Base-by-base conservation (phyloP, 2,797 vertebrate genomes). In the Coregonus sp. region DNA sequence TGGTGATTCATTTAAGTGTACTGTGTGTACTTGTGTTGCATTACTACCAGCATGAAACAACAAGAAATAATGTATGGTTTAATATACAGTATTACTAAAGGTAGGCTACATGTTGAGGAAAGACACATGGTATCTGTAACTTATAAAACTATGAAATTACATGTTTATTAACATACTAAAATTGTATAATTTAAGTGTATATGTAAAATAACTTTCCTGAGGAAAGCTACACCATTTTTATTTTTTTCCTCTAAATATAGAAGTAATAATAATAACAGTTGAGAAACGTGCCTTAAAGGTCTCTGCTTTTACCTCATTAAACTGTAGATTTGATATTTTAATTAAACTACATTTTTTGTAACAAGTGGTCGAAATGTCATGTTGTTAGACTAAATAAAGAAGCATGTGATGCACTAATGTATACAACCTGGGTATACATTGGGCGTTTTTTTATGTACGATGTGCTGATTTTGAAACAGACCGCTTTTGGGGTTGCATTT, bases 271-370 rank as follows among this genome's bases (percentile, higher is more conserved):
- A 83, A 83, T 85, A 56, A 47, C 7, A 47, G 1, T 9, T 40
- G 73, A 86, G 87, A 88, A 86, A 88, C 84, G 84, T 90, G 86
- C 88, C 87, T 90, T 87, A 79, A 86, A 88, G 87, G 86, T 82
- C 84, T 86, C 76, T 89, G 79, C 89, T 88, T 90, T 91, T 91
- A 92, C 91, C 90, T 93, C 90, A 87, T 90, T 82, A 78, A 87
- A 84, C 71, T 89, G 70, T 88, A 85, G 79, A 89, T 89, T 92
- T 90, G 82, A 83, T 76, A 87, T 90, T 93, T 91, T 93, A 93
- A 92, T 93, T 93, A 91, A 90, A 90, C 83, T 80, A 54, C 15
- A 89, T 76, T 81, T 90, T 78, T 90, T 91, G 85, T 92, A 92
- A 88, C 86, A 84, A 89, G 83, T 89, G 89, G 86, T 90, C 85